Evolutionary conservation across 1,140 invertebrate species (phyloP), one percentile per base, ranked within the genome.

Genomic region (Nasonia vitripennis): DNA sequence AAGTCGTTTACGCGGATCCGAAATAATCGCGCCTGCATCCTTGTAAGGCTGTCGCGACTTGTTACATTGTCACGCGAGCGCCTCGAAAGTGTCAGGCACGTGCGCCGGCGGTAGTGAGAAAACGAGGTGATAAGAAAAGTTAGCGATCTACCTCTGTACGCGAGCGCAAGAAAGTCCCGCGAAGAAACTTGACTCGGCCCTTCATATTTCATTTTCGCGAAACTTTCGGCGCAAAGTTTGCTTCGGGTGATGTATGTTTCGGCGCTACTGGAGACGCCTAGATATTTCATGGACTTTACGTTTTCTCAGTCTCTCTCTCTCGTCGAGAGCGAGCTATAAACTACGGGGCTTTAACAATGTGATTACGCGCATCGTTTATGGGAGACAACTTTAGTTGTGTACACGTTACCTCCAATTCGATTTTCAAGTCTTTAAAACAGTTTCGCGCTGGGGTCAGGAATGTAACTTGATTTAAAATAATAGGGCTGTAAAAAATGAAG

Each of bases 31-130:
- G 34, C 34, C 51, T 51, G 14, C 74, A 74, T 51, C 48, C 12
- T 14, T 14, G 12, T 27, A 62, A 75, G 48, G 48, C 51, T 37
- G 37, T 11, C 12, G 12, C 20, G 51, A 23, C 81, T 81, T 81
- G 55, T 81, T 82, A 68, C 67, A 75, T 82, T 82, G 11, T 75
- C 31, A 45, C 27, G 17, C 37, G 23, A 11, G 45, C 34, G 45
- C n/a, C 12, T 51, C 41, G 67, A 68, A 45, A 80, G 34, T 37
- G 34, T 37, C 34, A 4, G 34, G 34, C 34, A 6, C 34, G 34
- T 37, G 34, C 34, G 34, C 34, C 34, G 3, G 34, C 34, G 5
- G 34, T n/a, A 70, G 68, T 11, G 68, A 70, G 68, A 70, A 70
- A 70, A 70, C 27, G 27, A n/a, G 68, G n/a, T 17, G 68, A 70